Evolutionary conservation across 1,140 invertebrate genomes (phyloP).

Genomic region (Drosophila orosa): DNA sequence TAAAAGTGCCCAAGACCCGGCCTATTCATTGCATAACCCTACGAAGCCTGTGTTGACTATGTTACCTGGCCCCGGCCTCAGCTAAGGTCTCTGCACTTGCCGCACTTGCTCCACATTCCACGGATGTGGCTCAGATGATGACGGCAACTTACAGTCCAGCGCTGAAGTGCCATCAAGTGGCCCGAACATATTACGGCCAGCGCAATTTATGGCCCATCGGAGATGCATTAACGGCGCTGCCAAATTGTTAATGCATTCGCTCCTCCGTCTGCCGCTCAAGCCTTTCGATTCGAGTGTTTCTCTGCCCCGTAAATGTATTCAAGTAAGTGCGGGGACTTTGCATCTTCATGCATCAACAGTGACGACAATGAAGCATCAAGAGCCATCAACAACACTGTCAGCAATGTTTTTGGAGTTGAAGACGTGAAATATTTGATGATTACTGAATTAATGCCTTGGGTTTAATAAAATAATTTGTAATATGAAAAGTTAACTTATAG

Average conservation of each 20-base stretch:
- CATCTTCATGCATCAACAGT: slow-evolving; percentile 12
- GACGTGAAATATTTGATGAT: neutral
- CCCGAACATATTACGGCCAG: slow-evolving; percentile 53
- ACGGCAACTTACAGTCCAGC: slow-evolving; percentile 32
- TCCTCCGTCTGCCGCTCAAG: slow-evolving; percentile 40
- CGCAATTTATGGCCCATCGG: slow-evolving; percentile 72
- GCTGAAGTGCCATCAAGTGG: slow-evolving; percentile 76
- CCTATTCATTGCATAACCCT: slow-evolving; percentile 61
- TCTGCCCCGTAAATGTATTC: slow-evolving; percentile 10
- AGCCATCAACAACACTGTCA: neutral
- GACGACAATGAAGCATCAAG: slow-evolving; percentile 21
- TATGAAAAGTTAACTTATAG: neutral
- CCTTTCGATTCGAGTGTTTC: slow-evolving; percentile 19
- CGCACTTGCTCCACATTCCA: slow-evolving; percentile 63
- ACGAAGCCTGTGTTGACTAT: neutral
- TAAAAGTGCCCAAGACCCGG: slow-evolving; percentile 33
- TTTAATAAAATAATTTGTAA: neutral
- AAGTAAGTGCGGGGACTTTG: neutral
- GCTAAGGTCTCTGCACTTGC: slow-evolving; percentile 61
- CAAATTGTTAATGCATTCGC: slow-evolving; percentile 77
- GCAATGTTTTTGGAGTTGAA: neutral
- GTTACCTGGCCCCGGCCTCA: slow-evolving; percentile 1
- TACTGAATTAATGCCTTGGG: neutral
- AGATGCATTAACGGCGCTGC: slow-evolving; percentile 73
- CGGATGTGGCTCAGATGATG: slow-evolving; percentile 5